Evolutionary conservation across 2,797 vertebrate genomes (phyloP).

Genomic region (Falco naumanni): DNA sequence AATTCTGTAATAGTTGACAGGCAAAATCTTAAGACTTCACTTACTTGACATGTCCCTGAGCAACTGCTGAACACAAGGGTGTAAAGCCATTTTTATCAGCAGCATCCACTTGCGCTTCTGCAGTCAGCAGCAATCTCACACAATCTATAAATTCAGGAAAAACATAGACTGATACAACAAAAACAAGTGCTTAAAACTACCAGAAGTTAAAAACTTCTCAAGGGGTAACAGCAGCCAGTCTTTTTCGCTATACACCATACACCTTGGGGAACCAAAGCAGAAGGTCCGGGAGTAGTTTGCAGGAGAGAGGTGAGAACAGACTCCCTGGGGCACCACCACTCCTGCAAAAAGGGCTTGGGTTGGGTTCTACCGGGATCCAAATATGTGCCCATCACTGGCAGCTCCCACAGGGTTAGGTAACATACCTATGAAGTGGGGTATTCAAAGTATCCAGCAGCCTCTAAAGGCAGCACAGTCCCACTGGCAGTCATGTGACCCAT

Average conservation of each 20-base stretch:
- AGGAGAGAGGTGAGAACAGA: neutral
- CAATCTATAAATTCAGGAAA: constrained; percentile 83
- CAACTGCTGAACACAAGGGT: constrained; percentile 90
- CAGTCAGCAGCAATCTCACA: constrained; percentile 94
- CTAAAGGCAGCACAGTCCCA: neutral
- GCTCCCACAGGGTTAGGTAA: neutral
- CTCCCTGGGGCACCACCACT: neutral
- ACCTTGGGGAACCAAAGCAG: neutral
- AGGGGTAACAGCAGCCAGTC: neutral
- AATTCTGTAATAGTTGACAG: neutral
- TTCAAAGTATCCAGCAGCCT: neutral
- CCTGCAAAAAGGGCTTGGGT: neutral
- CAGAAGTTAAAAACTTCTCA: neutral
- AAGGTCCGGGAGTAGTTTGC: neutral
- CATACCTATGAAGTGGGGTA: neutral
- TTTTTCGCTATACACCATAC: neutral
- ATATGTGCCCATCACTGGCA: neutral
- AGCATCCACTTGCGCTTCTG: constrained; percentile 86
- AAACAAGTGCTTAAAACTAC: neutral
- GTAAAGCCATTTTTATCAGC: constrained; percentile 91
- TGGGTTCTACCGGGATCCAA: neutral
- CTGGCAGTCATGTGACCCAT: neutral
- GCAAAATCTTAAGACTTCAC: constrained; percentile 48
- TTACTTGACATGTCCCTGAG: constrained; percentile 90
- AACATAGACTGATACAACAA: neutral